These are phyloP conservation scores for Empis livida DNA, from an alignment of 2,888 invertebrate genomes.

Conservation along the genomic window DNA sequence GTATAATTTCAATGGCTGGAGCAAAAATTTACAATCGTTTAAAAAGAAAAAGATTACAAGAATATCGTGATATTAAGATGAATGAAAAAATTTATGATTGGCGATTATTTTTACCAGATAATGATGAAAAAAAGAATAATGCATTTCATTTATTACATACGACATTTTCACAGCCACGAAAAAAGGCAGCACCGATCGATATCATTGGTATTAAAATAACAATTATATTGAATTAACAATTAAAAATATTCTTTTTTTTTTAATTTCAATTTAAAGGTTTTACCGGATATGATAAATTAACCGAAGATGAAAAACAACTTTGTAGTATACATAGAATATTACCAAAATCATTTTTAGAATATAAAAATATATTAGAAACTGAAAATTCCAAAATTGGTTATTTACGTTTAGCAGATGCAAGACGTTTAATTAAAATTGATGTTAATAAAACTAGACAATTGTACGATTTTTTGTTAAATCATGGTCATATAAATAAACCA, in stretches of 20 bases:
- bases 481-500: not conserved
- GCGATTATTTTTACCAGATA: constrained; percentile 24
- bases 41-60: constrained; percentile 37
- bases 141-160: constrained; percentile 7
- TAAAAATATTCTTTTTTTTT: not conserved
- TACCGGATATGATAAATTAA: constrained; percentile 65
- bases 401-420: constrained; percentile 66
- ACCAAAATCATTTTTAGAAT: constrained; percentile 66
- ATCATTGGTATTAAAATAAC: constrained; percentile 19
- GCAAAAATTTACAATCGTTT: constrained; percentile 52
- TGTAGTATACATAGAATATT: constrained; percentile 63
- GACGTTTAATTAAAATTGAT: constrained; percentile 78
- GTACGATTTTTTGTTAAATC: constrained; percentile 52
- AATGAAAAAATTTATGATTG: constrained; percentile 17
- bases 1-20: constrained; percentile 51
- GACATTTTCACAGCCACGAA: constrained; percentile 18
- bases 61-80: constrained; percentile 18
- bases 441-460: constrained; percentile 85
- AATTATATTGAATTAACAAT: not conserved
- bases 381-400: constrained; percentile 67
- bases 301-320: constrained; percentile 55
- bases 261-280: constrained; percentile 45
- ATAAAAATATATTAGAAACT: constrained; percentile 55
- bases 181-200: constrained; percentile 32
- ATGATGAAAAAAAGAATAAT: constrained; percentile 16